Evolutionary conservation across 2,797 vertebrate genomes (phyloP), one percentile per base, ranked within the genome.

Genomic region (Microchirus variegatus): DNA sequence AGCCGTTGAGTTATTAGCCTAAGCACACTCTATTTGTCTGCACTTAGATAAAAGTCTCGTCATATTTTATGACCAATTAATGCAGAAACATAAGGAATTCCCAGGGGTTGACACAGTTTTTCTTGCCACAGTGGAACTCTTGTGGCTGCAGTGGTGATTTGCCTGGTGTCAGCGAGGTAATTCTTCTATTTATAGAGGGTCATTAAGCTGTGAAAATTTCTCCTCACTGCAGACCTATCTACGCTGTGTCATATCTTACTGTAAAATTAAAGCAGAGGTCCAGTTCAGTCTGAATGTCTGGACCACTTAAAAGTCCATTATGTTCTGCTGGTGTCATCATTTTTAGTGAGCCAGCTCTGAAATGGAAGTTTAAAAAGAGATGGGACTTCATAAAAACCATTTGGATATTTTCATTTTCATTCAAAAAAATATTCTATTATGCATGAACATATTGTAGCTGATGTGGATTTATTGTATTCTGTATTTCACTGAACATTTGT

Each of bases 261-360:
- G 63, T 87, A 91, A 92, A 76, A 90, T 86, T 35, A 89, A 84
- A 88, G 85, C 81, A 48, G 35, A 86, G 64, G 83, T 87, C 82
- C 77, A 81, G 54, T 85, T 85, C 78, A 73, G 69, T 64, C 67
- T 67, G 55, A 75, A 89, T 89, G 87, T 86, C 87, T 90, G 82
- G 82, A 81, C 59, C 75, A 89, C 80, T 92, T 90, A 86, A 85
- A 90, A 88, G 63, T 81, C 63, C 63, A 88, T 90, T 91, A 84
- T 60, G 70, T 82, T 82, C 76, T 63, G 76, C 83, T 50, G 63
- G 74, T 83, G 52, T 59, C 56, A 84, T 93, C 87, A 91, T 73
- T 65, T 75, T 75, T 53, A 59, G 60, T 26, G 67, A 80, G 66
- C 37, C 68, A 40, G 69, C 49, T 75, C 37, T 61, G 74, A 83